Percentiles rank a stretch among this genome's conserved stretches.
Evolutionary conservation across 2,113 vertebrate species (phyloP).

Genomic region (Grammomys surdaster): DNA sequence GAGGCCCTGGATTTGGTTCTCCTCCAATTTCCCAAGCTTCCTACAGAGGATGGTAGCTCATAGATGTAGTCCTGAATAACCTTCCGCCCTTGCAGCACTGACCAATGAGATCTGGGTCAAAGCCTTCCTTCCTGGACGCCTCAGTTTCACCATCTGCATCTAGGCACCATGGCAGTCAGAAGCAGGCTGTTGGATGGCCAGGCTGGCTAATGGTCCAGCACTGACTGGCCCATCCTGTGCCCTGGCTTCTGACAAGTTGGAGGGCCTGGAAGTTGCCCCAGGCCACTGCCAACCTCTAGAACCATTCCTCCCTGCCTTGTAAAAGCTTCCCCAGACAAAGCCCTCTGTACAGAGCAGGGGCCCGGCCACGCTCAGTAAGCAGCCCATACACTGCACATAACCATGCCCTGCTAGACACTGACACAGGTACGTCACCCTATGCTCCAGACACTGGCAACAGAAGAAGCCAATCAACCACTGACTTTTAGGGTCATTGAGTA

Average conservation of each 20-base stretch:
- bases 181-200: background rate
- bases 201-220: background rate
- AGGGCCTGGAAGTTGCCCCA: conserved; percentile 15
- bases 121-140: background rate
- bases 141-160: conserved; percentile 6
- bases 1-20: background rate
- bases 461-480: background rate
- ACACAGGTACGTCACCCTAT: background rate
- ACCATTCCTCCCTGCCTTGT: background rate
- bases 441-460: background rate
- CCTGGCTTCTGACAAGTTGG: too few relatives aligned
- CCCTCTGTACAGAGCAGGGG: background rate
- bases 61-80: background rate
- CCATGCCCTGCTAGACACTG: background rate
- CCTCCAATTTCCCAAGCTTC: background rate
- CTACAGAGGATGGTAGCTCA: background rate
- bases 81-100: background rate
- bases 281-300: background rate
- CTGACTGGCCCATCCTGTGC: background rate
- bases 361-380: conserved; percentile 7
- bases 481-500: background rate
- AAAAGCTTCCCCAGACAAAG: background rate
- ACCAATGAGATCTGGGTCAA: background rate
- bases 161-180: background rate
- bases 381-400: background rate